These are phyloP conservation scores for Phylloscopus trochiloides DNA, from an alignment of 2,113 vertebrate genomes.

Conservation along the genomic window DNA sequence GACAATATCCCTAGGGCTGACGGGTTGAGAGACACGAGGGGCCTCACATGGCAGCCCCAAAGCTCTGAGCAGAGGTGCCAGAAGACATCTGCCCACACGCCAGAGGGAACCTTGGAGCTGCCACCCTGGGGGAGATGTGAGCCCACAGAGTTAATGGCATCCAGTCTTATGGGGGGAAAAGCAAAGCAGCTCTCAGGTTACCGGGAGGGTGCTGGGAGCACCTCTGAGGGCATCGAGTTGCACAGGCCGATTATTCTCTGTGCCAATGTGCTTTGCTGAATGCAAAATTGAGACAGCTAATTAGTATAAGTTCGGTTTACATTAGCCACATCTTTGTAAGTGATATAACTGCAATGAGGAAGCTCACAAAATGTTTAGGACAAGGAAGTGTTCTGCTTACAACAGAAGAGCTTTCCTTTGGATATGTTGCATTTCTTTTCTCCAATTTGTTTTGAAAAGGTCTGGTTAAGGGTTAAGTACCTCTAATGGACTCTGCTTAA, in stretches of 20 bases:
- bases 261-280: background rate
- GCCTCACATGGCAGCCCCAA: background rate
- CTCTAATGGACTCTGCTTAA: background rate
- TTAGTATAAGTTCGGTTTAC: background rate
- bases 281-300: background rate
- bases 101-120: background rate
- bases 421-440: background rate
- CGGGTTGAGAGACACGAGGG: accelerated
- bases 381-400: background rate
- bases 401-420: background rate
- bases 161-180: background rate
- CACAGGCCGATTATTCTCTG: background rate
- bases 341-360: background rate
- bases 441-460: background rate
- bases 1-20: background rate
- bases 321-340: background rate
- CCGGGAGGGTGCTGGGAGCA: background rate
- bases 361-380: background rate
- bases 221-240: background rate
- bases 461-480: background rate
- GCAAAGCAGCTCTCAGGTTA: background rate
- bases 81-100: background rate
- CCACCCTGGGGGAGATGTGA: accelerated
- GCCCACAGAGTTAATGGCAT: background rate
- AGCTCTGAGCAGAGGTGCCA: background rate